Percentiles rank a stretch among this genome's conserved stretches.
phyloP scores from a whole-genome alignment of 2,113 vertebrate species.

The Cyrtonyx montezumae region DNA sequence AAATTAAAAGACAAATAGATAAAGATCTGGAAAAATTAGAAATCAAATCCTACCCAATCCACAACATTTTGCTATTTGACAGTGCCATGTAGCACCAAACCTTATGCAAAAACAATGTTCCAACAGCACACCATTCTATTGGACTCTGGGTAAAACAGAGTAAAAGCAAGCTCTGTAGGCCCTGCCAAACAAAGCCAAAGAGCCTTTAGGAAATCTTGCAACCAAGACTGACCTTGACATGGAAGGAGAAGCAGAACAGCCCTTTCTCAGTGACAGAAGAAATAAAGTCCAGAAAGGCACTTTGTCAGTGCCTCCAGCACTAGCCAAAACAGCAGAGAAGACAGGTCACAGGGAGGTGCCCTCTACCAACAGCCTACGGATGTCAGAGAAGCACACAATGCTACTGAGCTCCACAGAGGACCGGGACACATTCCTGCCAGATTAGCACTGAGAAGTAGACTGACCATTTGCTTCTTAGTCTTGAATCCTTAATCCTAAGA shows the following conservation, averaged over 20 bases:
- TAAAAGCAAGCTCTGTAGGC: background rate
- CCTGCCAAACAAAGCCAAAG: background rate
- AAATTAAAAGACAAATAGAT: background rate
- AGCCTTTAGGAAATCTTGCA: background rate
- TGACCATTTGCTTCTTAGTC: constrained; percentile 30
- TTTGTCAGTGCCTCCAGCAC: background rate
- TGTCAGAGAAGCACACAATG: background rate
- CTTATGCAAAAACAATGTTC: background rate
- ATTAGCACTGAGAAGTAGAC: constrained; percentile 15
- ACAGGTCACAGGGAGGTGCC: background rate
- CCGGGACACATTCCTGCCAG: background rate
- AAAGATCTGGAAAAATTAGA: background rate
- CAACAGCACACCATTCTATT: background rate
- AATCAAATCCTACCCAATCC: background rate
- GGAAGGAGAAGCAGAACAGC: background rate
- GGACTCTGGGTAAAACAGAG: background rate
- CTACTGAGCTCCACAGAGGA: background rate
- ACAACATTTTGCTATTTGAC: background rate
- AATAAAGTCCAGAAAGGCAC: background rate
- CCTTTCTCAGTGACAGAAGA: background rate
- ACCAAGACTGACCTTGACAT: background rate
- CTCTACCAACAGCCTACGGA: background rate
- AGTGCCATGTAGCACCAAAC: rapidly evolving
- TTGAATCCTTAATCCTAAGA: constrained; percentile 4
- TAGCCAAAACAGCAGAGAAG: background rate